Base-by-base conservation (phyloP, 1,140 invertebrate species). In the Megalonaias nervosa region DNA sequence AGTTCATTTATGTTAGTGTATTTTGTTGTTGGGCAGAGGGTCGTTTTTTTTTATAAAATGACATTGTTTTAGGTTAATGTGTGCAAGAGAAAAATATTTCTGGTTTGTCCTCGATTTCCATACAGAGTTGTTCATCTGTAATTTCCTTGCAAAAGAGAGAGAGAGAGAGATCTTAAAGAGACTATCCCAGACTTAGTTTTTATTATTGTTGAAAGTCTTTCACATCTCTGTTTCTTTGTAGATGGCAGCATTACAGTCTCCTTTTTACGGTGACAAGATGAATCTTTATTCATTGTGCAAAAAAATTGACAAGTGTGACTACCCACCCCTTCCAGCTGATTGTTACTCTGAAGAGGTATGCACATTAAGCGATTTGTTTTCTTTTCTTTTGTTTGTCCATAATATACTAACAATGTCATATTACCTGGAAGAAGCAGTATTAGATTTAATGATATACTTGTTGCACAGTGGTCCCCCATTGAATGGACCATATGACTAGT, bases 191-290 rank as follows among this genome's bases (percentile, higher is more conserved):
- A 48, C 38, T 48, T 48, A 4, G 9, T 6, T 6, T 48, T 48
- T 48, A 48, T 48, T 48, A 31, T 31, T 48, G 38, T 48, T 11
- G 0, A 48, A 48, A 48, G 38, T 48, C 4, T 48, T 11, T 11
- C 38, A 48, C 6, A 48, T 48, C 38, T 48, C 38, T 48, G 38
- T 61, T 61, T 55, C 23, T 2, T 81, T 85, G 68, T 74, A 93
- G 93, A 93, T 95, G 93, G 94, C 94, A 70, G 94, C 94, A 55
- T 87, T 95, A 6, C 93, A 94, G 82, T 94, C 94, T 48, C 94
- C 94, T 6, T 95, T 95, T 87, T 94, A 94, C 89, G 94, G 93
- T 57, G 93, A 94, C 75, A 94, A 94, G 85, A 93, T 93, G 91
- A 94, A 94, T 88, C 86, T 94, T 9, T 93, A 93, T 84, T 93